Evolutionary conservation across 64 coral and sea anemone species (phyloP), one percentile per base, ranked within the genome.

Genomic region (Platygyra sinensis): DNA sequence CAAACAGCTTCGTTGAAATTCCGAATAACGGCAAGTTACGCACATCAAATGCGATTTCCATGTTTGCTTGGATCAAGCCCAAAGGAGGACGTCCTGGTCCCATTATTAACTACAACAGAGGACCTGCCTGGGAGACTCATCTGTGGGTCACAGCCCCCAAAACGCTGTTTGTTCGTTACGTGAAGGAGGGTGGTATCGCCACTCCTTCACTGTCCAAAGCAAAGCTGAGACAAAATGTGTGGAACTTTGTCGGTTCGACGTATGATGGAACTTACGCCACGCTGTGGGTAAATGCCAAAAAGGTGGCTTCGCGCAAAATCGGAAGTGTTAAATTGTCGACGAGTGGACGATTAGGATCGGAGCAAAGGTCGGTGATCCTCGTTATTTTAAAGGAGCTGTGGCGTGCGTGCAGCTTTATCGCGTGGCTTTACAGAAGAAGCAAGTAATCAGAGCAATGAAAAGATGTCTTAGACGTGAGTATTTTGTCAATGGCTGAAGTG

Each of bases 1-100:
- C 91, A 69, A 87, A 94, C 82, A 96, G 95, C 83, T 96, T 72
- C 77, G 74, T 93, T 55, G 73, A 87, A 80, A 94, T 96, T 75
- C 91, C 91, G 14, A 96, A 93, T 20, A 77, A 87, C 20, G 88
- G 95, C 57, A 93, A 94, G 80, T 77, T 96, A 30, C 91, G 93
- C 31, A 78, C 88, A 49, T 72, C 80, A 49, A 65, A 87, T 18
- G 77, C 91, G 9, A 79, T 96, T 20, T 94, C 95, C 4, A 96
- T 96, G 5, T 71, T 86, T 74, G 95, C 91, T 18, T 96, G 87
- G 73, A 83, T 96, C 55, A 93, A 87, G 55, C 67, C 72, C 24
- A 1, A 25, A 22, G 87, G 59, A 4, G 87, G 59, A 1, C 33
- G 8, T 14, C 17, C 79, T 57, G 86, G 80, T 54, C 78, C 80